Evolutionary conservation across 2,888 invertebrate genomes (phyloP).

Genomic region (Tiliacea citrago): DNA sequence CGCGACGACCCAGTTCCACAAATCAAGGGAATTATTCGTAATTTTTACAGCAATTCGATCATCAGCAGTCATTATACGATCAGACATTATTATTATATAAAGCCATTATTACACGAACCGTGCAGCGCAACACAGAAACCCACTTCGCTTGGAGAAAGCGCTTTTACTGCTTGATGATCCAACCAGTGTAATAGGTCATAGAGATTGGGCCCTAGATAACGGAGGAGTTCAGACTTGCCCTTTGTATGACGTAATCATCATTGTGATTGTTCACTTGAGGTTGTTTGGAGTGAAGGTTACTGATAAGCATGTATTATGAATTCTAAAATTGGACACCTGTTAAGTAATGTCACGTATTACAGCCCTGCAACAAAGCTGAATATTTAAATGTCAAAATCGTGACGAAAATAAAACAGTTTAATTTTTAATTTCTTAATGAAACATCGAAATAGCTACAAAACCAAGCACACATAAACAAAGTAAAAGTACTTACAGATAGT

Average conservation of each 20-base stretch:
- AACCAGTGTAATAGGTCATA: constrained; percentile 84
- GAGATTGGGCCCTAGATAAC: constrained; percentile 71
- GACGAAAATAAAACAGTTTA: background rate
- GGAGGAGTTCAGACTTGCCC: constrained; percentile 31
- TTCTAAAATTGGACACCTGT: background rate
- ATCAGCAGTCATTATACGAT: constrained; percentile 47
- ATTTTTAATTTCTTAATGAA: background rate
- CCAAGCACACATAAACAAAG: background rate
- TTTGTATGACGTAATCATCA: constrained; percentile 48
- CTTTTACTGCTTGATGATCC: constrained; percentile 79
- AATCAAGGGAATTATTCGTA: constrained; percentile 42
- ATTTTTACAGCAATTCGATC: constrained; percentile 46
- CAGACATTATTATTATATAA: constrained; percentile 53
- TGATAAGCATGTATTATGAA: background rate
- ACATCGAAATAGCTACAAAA: background rate
- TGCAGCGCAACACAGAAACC: constrained; percentile 70
- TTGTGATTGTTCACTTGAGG: constrained; percentile 12
- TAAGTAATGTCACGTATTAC: background rate
- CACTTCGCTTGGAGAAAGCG: constrained; percentile 79
- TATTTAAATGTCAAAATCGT: background rate
- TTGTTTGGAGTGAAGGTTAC: background rate
- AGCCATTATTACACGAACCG: constrained; percentile 44
- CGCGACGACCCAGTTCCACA: constrained; percentile 41
- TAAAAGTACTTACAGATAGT: background rate
- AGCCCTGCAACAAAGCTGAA: background rate